A percentile compares a stretch with the other conserved stretches of the same genome.
phyloP scores from a whole-genome alignment of 1,140 invertebrate genomes.

The Orius insidiosus region DNA sequence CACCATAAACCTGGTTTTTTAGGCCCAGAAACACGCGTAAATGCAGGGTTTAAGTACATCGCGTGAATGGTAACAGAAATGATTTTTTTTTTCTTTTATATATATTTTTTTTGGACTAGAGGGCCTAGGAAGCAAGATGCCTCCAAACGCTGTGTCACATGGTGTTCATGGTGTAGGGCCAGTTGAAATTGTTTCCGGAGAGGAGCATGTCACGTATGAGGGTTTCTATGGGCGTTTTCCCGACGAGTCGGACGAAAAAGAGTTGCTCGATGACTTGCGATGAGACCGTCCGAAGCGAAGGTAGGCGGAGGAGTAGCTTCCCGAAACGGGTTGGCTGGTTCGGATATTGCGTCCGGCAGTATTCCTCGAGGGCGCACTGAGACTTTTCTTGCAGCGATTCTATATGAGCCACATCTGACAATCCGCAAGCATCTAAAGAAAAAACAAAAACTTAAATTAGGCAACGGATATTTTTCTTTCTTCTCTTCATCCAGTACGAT shows the following conservation, averaged over 20 bases:
- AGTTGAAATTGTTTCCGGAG: slow-evolving; percentile 85
- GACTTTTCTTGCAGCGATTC: slow-evolving; percentile 89
- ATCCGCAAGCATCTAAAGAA: slow-evolving; percentile 80
- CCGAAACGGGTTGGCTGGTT: slow-evolving; percentile 91
- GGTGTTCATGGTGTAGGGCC: slow-evolving; percentile 82
- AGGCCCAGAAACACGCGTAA: too few relatives aligned
- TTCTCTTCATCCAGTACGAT: too few relatives aligned
- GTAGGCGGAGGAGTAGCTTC: slow-evolving; percentile 79
- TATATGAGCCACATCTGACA: slow-evolving; percentile 86
- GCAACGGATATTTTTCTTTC: too few relatives aligned
- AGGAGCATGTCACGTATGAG: slow-evolving; percentile 89
- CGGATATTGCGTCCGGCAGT: slow-evolving; percentile 84
- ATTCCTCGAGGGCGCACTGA: slow-evolving; percentile 93
- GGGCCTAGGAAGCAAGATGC: slow-evolving; percentile 21
- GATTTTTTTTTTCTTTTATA: too few relatives aligned
- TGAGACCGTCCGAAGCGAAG: slow-evolving; percentile 79
- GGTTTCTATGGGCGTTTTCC: slow-evolving; percentile 94
- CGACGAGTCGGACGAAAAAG: slow-evolving; percentile 90
- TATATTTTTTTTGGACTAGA: too few relatives aligned
- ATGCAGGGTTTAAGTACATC: too few relatives aligned
- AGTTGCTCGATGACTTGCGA: slow-evolving; percentile 92
- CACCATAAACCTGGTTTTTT: too few relatives aligned
- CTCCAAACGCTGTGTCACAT: slow-evolving; percentile 44
- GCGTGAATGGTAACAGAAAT: too few relatives aligned
- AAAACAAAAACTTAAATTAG: too few relatives aligned